Percentiles rank a stretch among this genome's conserved stretches.
phyloP scores from a whole-genome alignment of 1,140 invertebrate species.

The Tachypleus tridentatus region DNA sequence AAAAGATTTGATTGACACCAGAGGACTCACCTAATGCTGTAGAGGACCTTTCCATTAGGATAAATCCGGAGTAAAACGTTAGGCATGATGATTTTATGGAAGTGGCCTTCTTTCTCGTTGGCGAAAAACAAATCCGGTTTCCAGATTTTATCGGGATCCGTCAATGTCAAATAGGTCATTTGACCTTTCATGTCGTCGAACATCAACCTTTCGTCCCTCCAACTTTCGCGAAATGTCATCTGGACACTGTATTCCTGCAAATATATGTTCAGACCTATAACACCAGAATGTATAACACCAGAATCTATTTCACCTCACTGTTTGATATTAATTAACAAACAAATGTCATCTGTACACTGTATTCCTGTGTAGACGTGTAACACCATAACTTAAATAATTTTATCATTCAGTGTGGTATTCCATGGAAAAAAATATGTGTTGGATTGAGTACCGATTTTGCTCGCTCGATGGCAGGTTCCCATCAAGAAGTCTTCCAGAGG shows the following conservation, averaged over 20 bases:
- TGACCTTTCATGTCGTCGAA: conserved; percentile 32
- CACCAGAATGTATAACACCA: no score
- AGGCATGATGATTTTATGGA: conserved; percentile 94
- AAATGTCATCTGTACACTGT: conserved; percentile 38
- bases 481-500: no score
- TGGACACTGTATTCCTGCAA: conserved; percentile 19
- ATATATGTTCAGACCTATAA: no score
- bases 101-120: conserved; percentile 93
- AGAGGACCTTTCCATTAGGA: conserved; percentile 84
- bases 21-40: conserved; percentile 66
- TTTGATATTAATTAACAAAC: no score
- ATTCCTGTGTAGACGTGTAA: conserved; percentile 25
- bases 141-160: conserved; percentile 84
- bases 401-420: no score
- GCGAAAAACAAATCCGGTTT: conserved; percentile 97
- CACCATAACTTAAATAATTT: no score
- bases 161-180: conserved; percentile 65
- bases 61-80: conserved; percentile 95
- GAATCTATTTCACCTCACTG: no score
- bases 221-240: conserved; percentile 39
- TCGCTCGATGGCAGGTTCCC: no score
- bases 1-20: conserved; percentile 36
- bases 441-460: no score
- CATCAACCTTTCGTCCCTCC: conserved; percentile 35
- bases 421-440: no score